These are phyloP conservation scores for Lophotriccus pileatus DNA, from an alignment of 2,797 vertebrate genomes.

Conservation along the genomic window DNA sequence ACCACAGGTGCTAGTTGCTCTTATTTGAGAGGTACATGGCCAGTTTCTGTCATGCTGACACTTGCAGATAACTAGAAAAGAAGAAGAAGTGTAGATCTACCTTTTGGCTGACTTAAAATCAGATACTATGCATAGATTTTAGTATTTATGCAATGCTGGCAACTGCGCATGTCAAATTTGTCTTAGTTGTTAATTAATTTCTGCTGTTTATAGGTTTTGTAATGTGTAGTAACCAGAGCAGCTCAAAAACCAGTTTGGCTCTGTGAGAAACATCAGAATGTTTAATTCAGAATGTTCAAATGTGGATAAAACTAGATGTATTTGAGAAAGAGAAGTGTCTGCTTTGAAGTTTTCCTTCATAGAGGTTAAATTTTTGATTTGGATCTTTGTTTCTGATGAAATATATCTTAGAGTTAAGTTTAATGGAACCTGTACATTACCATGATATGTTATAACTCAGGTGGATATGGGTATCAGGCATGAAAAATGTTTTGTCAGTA, in stretches of 20 bases:
- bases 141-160: not conserved
- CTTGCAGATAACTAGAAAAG: not conserved
- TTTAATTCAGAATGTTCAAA: not conserved
- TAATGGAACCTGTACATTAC: not conserved
- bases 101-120: not conserved
- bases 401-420: not conserved
- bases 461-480: rapidly evolving
- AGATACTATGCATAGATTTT: not conserved
- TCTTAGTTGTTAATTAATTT: not conserved
- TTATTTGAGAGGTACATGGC: not conserved
- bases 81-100: not conserved
- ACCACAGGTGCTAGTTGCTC: rapidly evolving
- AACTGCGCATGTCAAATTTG: not conserved
- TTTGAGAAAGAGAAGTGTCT: not conserved
- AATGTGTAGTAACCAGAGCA: not conserved
- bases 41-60: not conserved
- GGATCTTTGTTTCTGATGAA: not conserved
- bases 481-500: not conserved
- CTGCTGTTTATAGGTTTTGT: not conserved
- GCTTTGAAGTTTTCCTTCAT: not conserved
- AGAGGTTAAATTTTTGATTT: not conserved
- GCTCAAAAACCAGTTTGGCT: not conserved
- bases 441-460: not conserved
- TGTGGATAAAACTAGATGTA: not conserved
- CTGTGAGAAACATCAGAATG: not conserved